Evolutionary conservation across 2,888 invertebrate genomes (phyloP).

Genomic region (Diarsia rubi): DNA sequence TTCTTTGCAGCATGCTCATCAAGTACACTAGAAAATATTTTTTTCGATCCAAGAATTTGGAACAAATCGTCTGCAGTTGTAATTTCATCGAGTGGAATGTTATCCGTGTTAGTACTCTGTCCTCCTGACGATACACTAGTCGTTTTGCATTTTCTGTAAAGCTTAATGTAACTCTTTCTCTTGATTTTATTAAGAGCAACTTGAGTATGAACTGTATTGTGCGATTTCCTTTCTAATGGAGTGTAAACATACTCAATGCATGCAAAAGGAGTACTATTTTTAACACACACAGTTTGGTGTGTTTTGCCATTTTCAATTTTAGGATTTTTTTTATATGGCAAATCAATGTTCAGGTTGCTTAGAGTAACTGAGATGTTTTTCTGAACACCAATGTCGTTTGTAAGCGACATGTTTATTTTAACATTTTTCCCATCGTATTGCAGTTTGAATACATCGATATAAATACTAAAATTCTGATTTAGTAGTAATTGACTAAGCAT

Average conservation of each 20-base stretch:
- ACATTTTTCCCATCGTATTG: constrained; percentile 43
- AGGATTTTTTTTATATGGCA: constrained; percentile 23
- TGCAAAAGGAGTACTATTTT: constrained; percentile 17
- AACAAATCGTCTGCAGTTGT: constrained; percentile 83
- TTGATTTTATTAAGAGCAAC: constrained; percentile 51
- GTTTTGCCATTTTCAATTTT: constrained; percentile 21
- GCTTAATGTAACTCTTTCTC: constrained; percentile 73
- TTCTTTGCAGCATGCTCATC: constrained; percentile 75
- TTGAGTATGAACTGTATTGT: constrained; percentile 14
- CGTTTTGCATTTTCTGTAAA: constrained; percentile 82
- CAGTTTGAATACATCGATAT: constrained; percentile 44
- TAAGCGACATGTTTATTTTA: constrained; percentile 41
- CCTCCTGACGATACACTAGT: constrained; percentile 68
- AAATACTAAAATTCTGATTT: constrained; percentile 32
- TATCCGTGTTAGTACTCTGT: constrained; percentile 59
- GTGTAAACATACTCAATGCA: constrained; percentile 46
- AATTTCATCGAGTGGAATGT: constrained; percentile 77
- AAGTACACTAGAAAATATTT: constrained; percentile 75
- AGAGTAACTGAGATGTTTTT: constrained; percentile 32
- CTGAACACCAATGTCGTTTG: constrained; percentile 18
- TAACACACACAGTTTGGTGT: not conserved
- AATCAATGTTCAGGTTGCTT: constrained; percentile 42
- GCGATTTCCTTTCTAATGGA: constrained; percentile 12
- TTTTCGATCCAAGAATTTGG: constrained; percentile 78
- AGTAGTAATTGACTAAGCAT: constrained; percentile 39